Evolutionary conservation across 2,797 vertebrate species (phyloP).

Genomic region (Macrochelys suwanniensis): DNA sequence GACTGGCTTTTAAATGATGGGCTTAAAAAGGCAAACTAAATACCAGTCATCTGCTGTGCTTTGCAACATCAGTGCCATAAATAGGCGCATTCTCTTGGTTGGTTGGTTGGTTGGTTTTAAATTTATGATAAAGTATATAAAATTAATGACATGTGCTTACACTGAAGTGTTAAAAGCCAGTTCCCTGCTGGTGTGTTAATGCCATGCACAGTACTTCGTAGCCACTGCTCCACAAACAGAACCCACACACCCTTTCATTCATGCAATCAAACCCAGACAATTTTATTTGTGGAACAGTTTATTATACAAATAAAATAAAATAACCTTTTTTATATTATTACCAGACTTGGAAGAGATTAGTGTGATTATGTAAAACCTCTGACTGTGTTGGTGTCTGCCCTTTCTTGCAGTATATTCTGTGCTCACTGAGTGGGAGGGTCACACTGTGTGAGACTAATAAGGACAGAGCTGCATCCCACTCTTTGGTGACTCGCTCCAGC

Average conservation of each 20-base stretch:
- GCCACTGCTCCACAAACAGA: constrained; percentile 43
- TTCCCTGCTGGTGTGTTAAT: constrained; percentile 36
- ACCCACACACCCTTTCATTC: constrained; percentile 59
- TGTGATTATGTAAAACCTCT: constrained; percentile 41
- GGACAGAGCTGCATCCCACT: constrained; percentile 92
- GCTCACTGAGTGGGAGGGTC: constrained; percentile 96
- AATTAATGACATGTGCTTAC: constrained; percentile 53
- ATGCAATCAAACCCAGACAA: not conserved
- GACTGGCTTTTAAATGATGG: constrained; percentile 34
- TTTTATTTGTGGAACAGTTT: constrained; percentile 50
- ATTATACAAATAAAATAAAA: fast-evolving
- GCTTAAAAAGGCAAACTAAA: constrained; percentile 56
- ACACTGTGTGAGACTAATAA: constrained; percentile 94
- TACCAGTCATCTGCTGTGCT: not conserved
- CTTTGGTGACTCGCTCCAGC: constrained; percentile 80
- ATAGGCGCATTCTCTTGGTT: constrained; percentile 17
- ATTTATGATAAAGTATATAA: constrained; percentile 53
- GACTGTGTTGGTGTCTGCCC: constrained; percentile 73
- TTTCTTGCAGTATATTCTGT: constrained; percentile 82
- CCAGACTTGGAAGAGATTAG: not conserved
- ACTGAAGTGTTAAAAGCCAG: constrained; percentile 44
- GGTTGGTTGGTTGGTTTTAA: constrained; percentile 34
- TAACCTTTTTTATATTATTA: not conserved
- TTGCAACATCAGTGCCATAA: constrained; percentile 10
- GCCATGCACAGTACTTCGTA: constrained; percentile 30